Evolutionary conservation across 2,113 vertebrate species (phyloP).

Genomic region (Mesitornis unicolor): DNA sequence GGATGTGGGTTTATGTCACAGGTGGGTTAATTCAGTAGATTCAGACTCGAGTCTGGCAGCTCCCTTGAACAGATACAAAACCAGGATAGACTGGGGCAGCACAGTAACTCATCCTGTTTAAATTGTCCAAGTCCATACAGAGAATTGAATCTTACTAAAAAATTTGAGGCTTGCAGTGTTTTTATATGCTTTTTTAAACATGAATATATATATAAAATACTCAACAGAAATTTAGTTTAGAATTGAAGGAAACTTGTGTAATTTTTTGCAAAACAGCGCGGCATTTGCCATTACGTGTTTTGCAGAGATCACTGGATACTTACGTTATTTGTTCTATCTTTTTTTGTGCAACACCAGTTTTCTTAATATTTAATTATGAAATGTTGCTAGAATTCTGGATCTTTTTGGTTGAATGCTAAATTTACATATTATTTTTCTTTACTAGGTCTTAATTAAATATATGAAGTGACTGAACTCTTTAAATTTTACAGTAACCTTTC

Average conservation of each 20-base stretch:
- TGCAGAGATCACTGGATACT: not conserved
- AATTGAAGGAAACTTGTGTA: not conserved
- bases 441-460: conserved; percentile 4
- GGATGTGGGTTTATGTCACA: not conserved
- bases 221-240: not conserved
- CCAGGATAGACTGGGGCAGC: not conserved
- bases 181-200: not conserved
- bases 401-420: not conserved
- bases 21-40: not conserved
- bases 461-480: not conserved
- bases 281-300: not conserved
- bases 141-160: not conserved
- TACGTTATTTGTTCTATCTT: not conserved
- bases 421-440: not conserved
- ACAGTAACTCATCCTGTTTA: not conserved
- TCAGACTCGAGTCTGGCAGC: not conserved
- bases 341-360: not conserved
- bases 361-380: not conserved
- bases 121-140: not conserved
- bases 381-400: not conserved
- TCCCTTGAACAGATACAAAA: not conserved
- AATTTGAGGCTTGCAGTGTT: not conserved
- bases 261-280: not conserved
- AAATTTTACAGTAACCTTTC: conserved; percentile 28
- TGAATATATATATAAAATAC: not conserved